Evolutionary conservation across 2,797 vertebrate genomes (phyloP), one percentile per base, ranked within the genome.

Genomic region (Hydrophis major): DNA sequence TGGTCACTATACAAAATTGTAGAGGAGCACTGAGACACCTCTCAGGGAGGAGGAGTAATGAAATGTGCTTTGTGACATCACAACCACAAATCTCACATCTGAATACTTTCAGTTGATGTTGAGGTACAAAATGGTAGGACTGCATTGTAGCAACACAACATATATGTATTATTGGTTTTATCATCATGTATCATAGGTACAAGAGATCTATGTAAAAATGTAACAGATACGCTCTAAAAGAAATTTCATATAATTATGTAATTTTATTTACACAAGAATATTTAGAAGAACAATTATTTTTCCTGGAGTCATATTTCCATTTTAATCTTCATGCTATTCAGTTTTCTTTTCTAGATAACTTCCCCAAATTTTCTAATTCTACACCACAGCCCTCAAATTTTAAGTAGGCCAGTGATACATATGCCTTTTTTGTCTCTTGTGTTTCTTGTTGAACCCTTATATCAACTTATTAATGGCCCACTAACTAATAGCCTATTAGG

Each of bases 281-380:
- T 47, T 93, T 95, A 16, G 53, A 94, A 91, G 55, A 66, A 66
- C 89, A 94, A 37, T 8, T 94, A 86, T 83, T 74, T 86, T 69
- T 50, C 20, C 32, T 90, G 0, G 0, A 92, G 91, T 59, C 86
- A 92, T 27, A 88, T 78, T 83, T 50, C 57, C 59, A 89, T 89
- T 83, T 88, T 94, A 90, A 86, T 2, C 28, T 92, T 60, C 53
- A 59, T 60, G 87, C 1, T 88, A 12, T 27, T 94, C 55, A 32
- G 8, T 66, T 13, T 27, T 25, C 61, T 42, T 86, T 83, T 56
- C 16, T 27, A 93, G 74, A 69, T 63, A 61, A 89, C 42, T 74
- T 83, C 57, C 63, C 14, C 53, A 63, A 53, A 42, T 89, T 78
- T 89, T 47, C 66, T 89, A 61, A 50, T 11, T 13, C 25, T 13